Percentiles rank a stretch among this genome's conserved stretches.
Evolutionary conservation across 2,888 invertebrate genomes (phyloP).

Genomic region (Hipparchia sbordonii): DNA sequence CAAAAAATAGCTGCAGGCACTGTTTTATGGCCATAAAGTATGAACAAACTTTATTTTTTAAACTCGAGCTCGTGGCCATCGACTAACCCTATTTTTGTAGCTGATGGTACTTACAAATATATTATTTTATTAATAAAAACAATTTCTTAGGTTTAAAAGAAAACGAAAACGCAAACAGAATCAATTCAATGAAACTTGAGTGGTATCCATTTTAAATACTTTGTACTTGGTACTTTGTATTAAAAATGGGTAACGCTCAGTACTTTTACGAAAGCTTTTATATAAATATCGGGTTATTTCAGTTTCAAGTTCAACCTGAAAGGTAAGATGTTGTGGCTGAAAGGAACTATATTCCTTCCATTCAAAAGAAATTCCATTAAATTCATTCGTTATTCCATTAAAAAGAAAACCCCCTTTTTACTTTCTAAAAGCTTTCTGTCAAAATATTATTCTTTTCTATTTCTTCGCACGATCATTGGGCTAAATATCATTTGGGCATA

Average conservation of each 20-base stretch:
- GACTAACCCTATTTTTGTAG: no score
- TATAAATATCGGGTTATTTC: neutral
- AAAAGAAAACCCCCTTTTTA: neutral
- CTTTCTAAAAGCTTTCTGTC: slow-evolving; percentile 15
- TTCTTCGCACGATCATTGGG: slow-evolving; percentile 32
- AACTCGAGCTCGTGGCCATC: no score
- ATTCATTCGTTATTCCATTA: no score
- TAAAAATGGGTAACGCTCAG: neutral
- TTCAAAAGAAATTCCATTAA: no score
- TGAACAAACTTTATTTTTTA: no score
- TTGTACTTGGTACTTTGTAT: neutral
- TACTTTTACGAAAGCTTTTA: slow-evolving; percentile 17
- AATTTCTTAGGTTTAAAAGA: neutral
- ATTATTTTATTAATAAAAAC: neutral
- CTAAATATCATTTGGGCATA: slow-evolving; percentile 13
- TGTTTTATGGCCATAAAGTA: no score
- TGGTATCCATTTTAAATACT: neutral
- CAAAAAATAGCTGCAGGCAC: no score
- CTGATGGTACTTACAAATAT: no score
- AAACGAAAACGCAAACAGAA: slow-evolving; percentile 14
- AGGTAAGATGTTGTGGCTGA: no score
- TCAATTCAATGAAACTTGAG: slow-evolving; percentile 1
- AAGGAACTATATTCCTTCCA: no score
- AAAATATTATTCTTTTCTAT: slow-evolving; percentile 34
- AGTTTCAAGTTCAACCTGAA: neutral